Conservation (phyloP, 2,113 vertebrate species). For the Megaceryle torquata region DNA sequence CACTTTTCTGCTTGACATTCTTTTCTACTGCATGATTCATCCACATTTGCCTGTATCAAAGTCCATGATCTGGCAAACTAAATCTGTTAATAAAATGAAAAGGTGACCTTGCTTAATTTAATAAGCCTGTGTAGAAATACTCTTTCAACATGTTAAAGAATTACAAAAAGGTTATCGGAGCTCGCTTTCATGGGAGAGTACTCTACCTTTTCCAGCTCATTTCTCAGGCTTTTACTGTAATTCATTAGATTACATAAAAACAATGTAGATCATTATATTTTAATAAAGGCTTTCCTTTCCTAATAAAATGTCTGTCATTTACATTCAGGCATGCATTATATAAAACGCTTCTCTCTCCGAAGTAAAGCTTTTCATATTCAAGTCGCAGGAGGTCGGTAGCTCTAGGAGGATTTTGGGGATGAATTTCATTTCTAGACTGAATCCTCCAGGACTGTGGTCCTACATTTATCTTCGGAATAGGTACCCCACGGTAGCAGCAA, state of each 20-base stretch:
- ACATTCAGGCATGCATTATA: constrained; percentile 13
- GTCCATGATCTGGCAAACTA: constrained; percentile 44
- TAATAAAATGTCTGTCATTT: constrained; percentile 61
- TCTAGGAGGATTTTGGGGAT: not conserved
- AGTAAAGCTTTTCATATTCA: not conserved
- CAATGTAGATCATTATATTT: constrained; percentile 53
- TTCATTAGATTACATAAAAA: constrained; percentile 58
- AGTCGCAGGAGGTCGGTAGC: not conserved
- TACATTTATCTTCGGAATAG: not conserved
- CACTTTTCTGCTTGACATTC: constrained; percentile 51
- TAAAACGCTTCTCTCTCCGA: not conserved
- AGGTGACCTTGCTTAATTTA: constrained; percentile 72
- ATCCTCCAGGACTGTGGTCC: not conserved
- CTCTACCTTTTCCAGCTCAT: constrained; percentile 56
- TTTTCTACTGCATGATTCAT: constrained; percentile 16
- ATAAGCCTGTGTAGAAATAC: constrained; percentile 61
- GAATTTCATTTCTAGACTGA: not conserved
- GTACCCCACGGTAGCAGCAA: not conserved
- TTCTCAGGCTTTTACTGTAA: constrained; percentile 60
- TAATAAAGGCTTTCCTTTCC: constrained; percentile 52
- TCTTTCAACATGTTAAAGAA: constrained; percentile 67
- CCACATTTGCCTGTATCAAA: constrained; percentile 25
- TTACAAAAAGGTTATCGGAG: constrained; percentile 60
- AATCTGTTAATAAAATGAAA: constrained; percentile 68
- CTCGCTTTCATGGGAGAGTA: constrained; percentile 53